These are phyloP conservation scores for Periphyllus acericola DNA, from an alignment of 2,888 invertebrate genomes.

Conservation along the genomic window DNA sequence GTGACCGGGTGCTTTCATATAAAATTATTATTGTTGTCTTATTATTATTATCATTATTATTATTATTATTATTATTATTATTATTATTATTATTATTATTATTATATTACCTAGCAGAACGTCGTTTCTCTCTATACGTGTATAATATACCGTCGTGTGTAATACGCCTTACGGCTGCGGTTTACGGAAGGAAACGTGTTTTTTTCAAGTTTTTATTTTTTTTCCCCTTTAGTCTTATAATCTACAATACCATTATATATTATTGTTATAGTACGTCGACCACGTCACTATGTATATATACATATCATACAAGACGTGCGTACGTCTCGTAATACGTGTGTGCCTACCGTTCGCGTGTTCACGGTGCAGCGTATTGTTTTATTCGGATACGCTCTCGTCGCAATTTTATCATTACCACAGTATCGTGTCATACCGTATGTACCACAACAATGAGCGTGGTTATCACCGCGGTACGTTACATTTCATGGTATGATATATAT, in stretches of 20 bases:
- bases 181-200: constrained; percentile 5
- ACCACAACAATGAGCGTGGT: no score
- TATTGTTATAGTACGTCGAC: neutral
- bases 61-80: no score
- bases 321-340: no score
- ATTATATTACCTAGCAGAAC: neutral
- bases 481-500: no score
- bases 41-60: no score
- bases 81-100: no score
- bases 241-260: no score
- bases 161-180: neutral
- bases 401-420: no score
- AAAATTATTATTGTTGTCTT: neutral
- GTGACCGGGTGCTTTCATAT: neutral
- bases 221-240: no score
- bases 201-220: neutral
- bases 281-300: no score
- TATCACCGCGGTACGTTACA: no score
- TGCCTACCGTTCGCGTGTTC: neutral
- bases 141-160: neutral
- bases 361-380: neutral
- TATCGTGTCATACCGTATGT: no score
- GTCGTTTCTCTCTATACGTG: neutral
- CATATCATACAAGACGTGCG: neutral
- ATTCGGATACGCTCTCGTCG: neutral